These are phyloP conservation scores for Agriopis leucophaearia DNA, from an alignment of 2,888 invertebrate species.

Conservation along the genomic window DNA sequence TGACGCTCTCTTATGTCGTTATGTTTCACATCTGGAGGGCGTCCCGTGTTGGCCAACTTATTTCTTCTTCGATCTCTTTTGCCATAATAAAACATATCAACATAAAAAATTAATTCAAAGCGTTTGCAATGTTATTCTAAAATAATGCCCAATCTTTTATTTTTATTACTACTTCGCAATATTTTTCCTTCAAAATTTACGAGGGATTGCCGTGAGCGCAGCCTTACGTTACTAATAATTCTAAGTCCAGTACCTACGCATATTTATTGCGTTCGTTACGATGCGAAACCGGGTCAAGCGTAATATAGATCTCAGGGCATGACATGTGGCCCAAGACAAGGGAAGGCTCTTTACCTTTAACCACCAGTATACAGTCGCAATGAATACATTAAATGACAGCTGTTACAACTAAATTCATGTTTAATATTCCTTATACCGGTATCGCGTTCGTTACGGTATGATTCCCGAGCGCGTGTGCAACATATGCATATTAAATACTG, in stretches of 20 bases:
- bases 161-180: too few relatives aligned
- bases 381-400: constrained; percentile 33
- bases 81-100: too few relatives aligned
- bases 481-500: constrained; percentile 1
- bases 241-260: not conserved
- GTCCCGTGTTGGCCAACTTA: too few relatives aligned
- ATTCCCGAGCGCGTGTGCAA: constrained; percentile 3
- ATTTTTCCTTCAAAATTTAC: too few relatives aligned
- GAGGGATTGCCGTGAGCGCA: too few relatives aligned
- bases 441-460: constrained; percentile 36
- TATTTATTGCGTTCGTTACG: constrained; percentile 12
- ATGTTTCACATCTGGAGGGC: too few relatives aligned
- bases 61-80: too few relatives aligned
- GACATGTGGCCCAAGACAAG: constrained; percentile 18
- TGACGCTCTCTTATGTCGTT: too few relatives aligned
- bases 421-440: constrained; percentile 26
- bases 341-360: constrained; percentile 30
- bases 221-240: too few relatives aligned
- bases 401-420: constrained; percentile 32
- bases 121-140: too few relatives aligned
- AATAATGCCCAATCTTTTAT: too few relatives aligned
- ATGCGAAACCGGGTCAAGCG: constrained; percentile 21
- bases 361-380: constrained; percentile 11
- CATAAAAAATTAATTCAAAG: too few relatives aligned
- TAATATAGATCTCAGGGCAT: constrained; percentile 16